Conservation (phyloP, 2,797 vertebrate genomes). For the Oophaga sylvatica region DNA sequence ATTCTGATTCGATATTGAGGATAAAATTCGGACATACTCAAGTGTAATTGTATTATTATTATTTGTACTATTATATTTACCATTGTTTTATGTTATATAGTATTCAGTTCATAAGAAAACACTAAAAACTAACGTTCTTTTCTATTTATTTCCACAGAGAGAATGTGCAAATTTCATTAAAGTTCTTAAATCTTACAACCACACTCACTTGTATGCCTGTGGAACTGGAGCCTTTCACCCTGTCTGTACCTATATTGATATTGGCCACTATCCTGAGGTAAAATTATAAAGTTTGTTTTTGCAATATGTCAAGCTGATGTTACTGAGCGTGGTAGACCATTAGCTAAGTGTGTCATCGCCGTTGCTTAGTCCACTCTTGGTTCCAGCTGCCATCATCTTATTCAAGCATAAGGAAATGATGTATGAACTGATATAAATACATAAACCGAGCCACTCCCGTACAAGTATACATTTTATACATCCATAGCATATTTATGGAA, state of each 20-base stretch:
- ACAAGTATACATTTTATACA: constrained; percentile 38
- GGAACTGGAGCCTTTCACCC: constrained; percentile 98
- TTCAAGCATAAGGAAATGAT: constrained; percentile 45
- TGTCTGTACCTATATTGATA: constrained; percentile 90
- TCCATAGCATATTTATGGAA: constrained; percentile 11
- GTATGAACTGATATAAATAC: constrained; percentile 38
- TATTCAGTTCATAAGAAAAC: background rate
- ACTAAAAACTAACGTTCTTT: constrained; percentile 5
- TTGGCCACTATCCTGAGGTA: constrained; percentile 95
- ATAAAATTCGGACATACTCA: too few relatives aligned
- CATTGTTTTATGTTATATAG: background rate
- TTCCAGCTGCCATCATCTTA: constrained; percentile 45
- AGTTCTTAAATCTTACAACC: constrained; percentile 91
- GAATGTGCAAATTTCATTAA: constrained; percentile 97
- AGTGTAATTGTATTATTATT: background rate
- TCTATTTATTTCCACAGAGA: constrained; percentile 79
- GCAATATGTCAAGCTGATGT: constrained; percentile 37
- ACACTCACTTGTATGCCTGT: constrained; percentile 92
- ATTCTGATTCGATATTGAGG: too few relatives aligned
- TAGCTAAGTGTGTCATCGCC: constrained; percentile 32
- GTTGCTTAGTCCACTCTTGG: background rate
- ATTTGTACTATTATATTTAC: background rate
- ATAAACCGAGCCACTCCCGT: constrained; percentile 36
- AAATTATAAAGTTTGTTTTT: constrained; percentile 58
- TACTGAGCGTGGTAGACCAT: constrained; percentile 47